Conservation (phyloP, 2,888 invertebrate species). For the Rotaria sp. region DNA sequence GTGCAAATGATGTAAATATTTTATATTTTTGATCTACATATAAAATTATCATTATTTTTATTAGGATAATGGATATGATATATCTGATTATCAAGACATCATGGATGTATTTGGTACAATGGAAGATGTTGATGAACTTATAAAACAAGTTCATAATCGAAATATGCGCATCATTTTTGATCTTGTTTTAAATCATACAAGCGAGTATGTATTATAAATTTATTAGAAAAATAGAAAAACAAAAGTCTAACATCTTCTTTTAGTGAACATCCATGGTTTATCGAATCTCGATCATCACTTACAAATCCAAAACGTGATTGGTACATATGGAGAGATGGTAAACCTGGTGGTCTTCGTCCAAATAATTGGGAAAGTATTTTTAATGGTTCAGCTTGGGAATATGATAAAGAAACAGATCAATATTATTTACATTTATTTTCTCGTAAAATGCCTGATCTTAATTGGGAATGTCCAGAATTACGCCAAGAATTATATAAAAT, state of each 20-base stretch:
- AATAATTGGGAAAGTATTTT: conserved; percentile 27
- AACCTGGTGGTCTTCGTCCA: conserved; percentile 13
- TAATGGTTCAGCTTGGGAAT: conserved; percentile 26
- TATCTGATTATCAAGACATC: conserved; percentile 68
- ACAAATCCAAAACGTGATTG: conserved; percentile 62
- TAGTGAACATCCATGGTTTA: conserved; percentile 67
- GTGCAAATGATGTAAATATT: conserved; percentile 43
- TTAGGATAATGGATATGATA: conserved; percentile 79
- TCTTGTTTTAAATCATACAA: conserved; percentile 62
- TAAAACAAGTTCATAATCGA: conserved; percentile 49
- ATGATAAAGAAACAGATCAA: conserved; percentile 20
- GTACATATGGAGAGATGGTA: conserved; percentile 69
- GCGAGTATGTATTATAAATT: neutral
- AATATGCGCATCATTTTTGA: conserved; percentile 74
- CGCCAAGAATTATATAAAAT: conserved; percentile 6
- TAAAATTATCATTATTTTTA: conserved; percentile 53
- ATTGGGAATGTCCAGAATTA: conserved; percentile 28
- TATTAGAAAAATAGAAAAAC: too few species aligned
- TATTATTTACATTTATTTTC: conserved; percentile 30
- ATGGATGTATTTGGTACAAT: conserved; percentile 69
- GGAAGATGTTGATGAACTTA: conserved; percentile 62
- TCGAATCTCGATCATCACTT: conserved; percentile 44
- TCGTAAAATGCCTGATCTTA: conserved; percentile 25
- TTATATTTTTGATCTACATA: conserved; percentile 49
- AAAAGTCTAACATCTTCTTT: conserved; percentile 44